Conservation (phyloP, 2,797 vertebrate genomes). For the Melanogrammus aeglefinus region DNA sequence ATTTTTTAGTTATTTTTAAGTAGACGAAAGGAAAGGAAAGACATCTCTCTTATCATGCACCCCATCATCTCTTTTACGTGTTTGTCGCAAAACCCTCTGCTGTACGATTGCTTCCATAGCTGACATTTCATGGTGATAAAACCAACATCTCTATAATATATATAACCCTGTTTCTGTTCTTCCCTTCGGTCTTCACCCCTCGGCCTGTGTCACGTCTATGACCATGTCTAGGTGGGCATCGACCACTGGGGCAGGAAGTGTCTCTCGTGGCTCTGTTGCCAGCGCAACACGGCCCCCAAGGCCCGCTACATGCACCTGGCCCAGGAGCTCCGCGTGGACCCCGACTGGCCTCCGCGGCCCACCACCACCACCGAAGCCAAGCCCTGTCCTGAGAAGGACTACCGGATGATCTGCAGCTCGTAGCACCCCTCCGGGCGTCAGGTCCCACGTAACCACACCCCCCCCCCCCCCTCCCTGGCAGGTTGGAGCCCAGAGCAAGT, state of each 20-base stretch:
- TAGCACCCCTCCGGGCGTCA: conserved; percentile 63
- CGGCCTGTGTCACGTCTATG: conserved; percentile 1
- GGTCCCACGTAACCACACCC: not conserved
- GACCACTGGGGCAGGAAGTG: conserved; percentile 71
- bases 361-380: conserved; percentile 95
- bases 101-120: not conserved
- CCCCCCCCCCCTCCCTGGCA: not conserved
- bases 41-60: not conserved
- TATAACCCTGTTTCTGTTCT: conserved; percentile 9
- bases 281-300: conserved; percentile 78
- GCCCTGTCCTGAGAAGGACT: conserved; percentile 77
- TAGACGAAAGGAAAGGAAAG: not conserved
- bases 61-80: not conserved
- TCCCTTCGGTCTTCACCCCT: conserved; percentile 20
- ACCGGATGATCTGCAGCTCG: conserved; percentile 80
- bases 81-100: not conserved
- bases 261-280: conserved; percentile 74
- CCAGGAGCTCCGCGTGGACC: conserved; percentile 92
- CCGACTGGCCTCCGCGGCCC: conserved; percentile 97
- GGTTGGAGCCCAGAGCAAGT: not conserved
- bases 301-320: conserved; percentile 96
- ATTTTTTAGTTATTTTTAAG: not conserved
- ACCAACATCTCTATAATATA: not conserved
- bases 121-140: not conserved
- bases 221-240: conserved; percentile 71